These are phyloP conservation scores for Agonopterix arenella DNA, from an alignment of 2,888 invertebrate species.

Conservation along the genomic window DNA sequence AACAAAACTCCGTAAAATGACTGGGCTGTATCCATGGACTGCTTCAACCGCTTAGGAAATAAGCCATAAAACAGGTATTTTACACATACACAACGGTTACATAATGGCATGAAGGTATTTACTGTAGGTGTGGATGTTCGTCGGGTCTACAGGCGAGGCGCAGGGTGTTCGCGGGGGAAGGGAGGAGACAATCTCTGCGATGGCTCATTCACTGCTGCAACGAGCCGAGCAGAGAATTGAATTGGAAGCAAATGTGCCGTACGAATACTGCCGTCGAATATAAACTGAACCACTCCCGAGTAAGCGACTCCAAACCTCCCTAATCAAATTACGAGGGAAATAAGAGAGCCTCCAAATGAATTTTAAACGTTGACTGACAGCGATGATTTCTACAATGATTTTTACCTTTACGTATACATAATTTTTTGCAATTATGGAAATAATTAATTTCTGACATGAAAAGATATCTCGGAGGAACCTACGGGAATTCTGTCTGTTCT, in stretches of 20 bases:
- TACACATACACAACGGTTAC: conserved; percentile 27
- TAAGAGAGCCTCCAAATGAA: conserved; percentile 30
- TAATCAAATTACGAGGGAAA: conserved; percentile 44
- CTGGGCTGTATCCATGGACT: conserved; percentile 22
- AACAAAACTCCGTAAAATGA: no score
- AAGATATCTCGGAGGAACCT: neutral
- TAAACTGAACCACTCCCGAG: conserved; percentile 57
- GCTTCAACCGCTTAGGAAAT: conserved; percentile 8
- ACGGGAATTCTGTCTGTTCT: neutral
- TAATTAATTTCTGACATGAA: no score
- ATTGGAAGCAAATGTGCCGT: conserved; percentile 72
- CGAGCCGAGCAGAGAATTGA: conserved; percentile 68
- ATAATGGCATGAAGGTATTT: conserved; percentile 30
- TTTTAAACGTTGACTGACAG: conserved; percentile 13
- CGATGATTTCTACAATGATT: no score
- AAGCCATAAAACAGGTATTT: conserved; percentile 26
- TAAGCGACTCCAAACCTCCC: conserved; percentile 33
- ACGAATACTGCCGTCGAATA: conserved; percentile 58
- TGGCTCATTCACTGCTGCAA: conserved; percentile 69
- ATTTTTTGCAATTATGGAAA: no score
- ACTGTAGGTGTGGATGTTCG: conserved; percentile 30
- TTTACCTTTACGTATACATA: no score
- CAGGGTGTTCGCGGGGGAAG: conserved; percentile 20
- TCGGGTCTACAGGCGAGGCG: conserved; percentile 8
- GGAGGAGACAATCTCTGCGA: conserved; percentile 57